A percentile compares a stretch with the other conserved stretches of the same genome.
Conservation (phyloP, 2,888 invertebrate genomes). For the Tipula confusa region DNA sequence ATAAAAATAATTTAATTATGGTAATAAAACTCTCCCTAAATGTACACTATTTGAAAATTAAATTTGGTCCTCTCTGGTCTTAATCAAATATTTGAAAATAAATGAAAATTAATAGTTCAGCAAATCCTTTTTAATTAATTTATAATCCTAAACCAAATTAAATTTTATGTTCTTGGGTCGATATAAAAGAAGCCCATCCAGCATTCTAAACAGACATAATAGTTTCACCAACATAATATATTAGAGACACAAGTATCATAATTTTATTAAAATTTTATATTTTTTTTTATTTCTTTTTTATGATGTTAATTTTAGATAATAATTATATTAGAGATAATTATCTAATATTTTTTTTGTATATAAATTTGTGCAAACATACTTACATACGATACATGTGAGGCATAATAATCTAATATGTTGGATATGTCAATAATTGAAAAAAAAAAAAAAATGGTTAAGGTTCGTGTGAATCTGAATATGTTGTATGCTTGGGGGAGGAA, state of each 20-base stretch:
- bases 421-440: slow-evolving; percentile 17
- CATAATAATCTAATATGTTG: slow-evolving; percentile 12
- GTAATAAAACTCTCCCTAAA: background rate
- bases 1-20: slow-evolving; percentile 5
- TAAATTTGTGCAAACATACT: background rate
- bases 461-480: slow-evolving; percentile 3
- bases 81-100: background rate
- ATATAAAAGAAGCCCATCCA: background rate
- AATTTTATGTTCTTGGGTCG: background rate
- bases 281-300: background rate
- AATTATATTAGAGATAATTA: slow-evolving; percentile 12
- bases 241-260: background rate
- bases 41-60: background rate
- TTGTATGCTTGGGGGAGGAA: background rate
- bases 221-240: background rate
- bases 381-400: background rate
- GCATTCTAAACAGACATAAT: too few species aligned
- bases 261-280: background rate
- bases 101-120: background rate
- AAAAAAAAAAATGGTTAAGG: background rate
- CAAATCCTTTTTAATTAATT: slow-evolving; percentile 6
- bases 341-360: background rate
- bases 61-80: background rate
- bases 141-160: background rate
- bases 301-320: slow-evolving; percentile 12